Evolutionary conservation across 2,113 vertebrate genomes (phyloP).

Genomic region (Isurus oxyrinchus): DNA sequence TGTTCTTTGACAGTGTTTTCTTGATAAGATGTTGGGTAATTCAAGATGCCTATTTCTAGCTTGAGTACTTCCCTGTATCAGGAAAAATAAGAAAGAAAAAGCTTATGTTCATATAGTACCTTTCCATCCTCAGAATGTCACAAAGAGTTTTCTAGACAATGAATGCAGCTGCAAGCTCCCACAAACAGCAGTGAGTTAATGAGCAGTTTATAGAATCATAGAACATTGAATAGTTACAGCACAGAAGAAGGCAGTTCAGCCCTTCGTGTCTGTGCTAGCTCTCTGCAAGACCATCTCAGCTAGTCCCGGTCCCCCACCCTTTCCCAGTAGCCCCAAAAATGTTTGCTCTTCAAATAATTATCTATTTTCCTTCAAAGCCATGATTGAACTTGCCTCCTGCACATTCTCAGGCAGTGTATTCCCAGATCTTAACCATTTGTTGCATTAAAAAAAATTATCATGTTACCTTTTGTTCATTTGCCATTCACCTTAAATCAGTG

Average conservation of each 20-base stretch:
- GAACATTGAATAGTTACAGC: background rate
- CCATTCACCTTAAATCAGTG: no score
- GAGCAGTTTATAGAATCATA: background rate
- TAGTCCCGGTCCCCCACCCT: no score
- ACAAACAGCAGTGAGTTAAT: background rate
- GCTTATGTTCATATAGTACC: background rate
- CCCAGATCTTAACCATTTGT: no score
- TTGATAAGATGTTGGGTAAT: slow-evolving; percentile 63
- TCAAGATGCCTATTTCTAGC: slow-evolving; percentile 44
- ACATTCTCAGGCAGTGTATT: no score
- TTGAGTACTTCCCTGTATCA: background rate
- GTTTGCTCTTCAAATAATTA: no score
- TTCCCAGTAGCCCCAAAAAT: no score
- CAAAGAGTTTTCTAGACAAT: background rate
- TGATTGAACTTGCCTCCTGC: no score
- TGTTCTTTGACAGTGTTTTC: slow-evolving; percentile 62
- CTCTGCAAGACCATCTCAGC: no score
- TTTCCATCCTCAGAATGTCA: background rate
- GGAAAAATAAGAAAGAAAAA: background rate
- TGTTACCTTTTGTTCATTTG: no score
- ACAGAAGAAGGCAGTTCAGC: background rate
- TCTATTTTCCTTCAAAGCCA: no score
- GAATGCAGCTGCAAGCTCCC: background rate
- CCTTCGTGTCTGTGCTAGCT: background rate
- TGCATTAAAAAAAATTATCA: no score